phyloP scores from a whole-genome alignment of 2,797 vertebrate species.

The Tachyglossus aculeatus region DNA sequence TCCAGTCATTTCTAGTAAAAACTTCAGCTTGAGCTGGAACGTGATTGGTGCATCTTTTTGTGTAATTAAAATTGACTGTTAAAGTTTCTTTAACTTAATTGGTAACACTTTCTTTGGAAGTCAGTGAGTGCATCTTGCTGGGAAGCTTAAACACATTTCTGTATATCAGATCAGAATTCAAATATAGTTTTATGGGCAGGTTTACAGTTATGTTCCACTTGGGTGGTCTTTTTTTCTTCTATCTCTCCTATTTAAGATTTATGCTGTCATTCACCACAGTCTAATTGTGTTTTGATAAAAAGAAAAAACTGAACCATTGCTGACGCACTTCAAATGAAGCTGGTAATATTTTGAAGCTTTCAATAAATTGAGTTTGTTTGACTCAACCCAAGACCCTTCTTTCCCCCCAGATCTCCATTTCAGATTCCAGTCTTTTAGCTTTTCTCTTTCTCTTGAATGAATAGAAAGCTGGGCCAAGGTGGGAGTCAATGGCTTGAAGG shows the following conservation, averaged over 20 bases:
- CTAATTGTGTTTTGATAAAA: conserved; percentile 83
- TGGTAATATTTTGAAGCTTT: conserved; percentile 72
- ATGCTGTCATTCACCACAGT: conserved; percentile 81
- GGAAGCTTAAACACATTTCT: conserved; percentile 78
- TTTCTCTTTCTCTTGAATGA: conserved; percentile 30
- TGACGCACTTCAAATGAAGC: conserved; percentile 76
- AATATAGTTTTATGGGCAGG: conserved; percentile 79
- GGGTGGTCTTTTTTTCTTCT: conserved; percentile 79
- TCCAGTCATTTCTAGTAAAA: conserved; percentile 82
- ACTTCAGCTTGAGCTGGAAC: conserved; percentile 73
- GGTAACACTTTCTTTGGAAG: conserved; percentile 81
- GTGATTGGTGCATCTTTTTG: conserved; percentile 79
- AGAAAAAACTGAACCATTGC: conserved; percentile 72
- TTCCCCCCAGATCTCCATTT: conserved; percentile 45
- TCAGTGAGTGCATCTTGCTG: conserved; percentile 73
- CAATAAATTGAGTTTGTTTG: conserved; percentile 71
- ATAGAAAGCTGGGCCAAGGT: conserved; percentile 17
- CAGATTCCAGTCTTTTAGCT: conserved; percentile 49
- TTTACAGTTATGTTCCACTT: conserved; percentile 78
- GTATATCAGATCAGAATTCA: conserved; percentile 78
- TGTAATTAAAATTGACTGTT: conserved; percentile 81
- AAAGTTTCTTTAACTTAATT: conserved; percentile 79
- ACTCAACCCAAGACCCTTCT: conserved; percentile 53
- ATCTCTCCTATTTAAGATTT: conserved; percentile 81
- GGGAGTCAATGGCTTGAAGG: conserved; percentile 10